Evolutionary conservation across 2,113 vertebrate genomes (phyloP).

Genomic region (Hemiprocne comata): DNA sequence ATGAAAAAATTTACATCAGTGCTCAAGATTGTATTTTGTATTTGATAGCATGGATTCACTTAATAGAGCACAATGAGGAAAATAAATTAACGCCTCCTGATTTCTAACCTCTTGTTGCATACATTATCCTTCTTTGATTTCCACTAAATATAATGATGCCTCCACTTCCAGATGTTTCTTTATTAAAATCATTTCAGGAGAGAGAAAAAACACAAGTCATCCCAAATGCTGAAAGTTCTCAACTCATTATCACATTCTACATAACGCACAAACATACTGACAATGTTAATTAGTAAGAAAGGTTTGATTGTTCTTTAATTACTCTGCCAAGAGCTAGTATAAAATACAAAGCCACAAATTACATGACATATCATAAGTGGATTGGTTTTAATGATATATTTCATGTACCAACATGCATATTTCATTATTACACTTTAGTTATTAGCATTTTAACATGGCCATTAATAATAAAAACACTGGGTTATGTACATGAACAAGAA

Average conservation of each 20-base stretch:
- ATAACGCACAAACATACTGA: neutral
- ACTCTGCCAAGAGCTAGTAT: neutral
- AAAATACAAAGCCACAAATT: neutral
- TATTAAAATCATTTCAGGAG: neutral
- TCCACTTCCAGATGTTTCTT: neutral
- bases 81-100: neutral
- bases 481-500: neutral
- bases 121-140: slow-evolving; percentile 18
- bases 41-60: neutral
- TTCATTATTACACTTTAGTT: slow-evolving; percentile 15
- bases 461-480: slow-evolving; percentile 8
- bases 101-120: slow-evolving; percentile 1
- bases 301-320: slow-evolving; percentile 36
- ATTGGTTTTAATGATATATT: slow-evolving; percentile 1
- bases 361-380: neutral
- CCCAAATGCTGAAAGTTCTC: neutral
- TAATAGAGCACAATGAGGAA: neutral
- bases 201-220: neutral
- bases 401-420: neutral
- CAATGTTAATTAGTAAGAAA: slow-evolving; percentile 12
- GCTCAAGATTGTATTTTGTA: neutral
- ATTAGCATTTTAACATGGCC: neutral
- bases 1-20: neutral
- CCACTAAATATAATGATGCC: neutral
- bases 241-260: slow-evolving; percentile 10